Percentiles rank a stretch among this genome's conserved stretches.
Conservation (phyloP, 2,797 vertebrate genomes). For the Rousettus madagascariensis region DNA sequence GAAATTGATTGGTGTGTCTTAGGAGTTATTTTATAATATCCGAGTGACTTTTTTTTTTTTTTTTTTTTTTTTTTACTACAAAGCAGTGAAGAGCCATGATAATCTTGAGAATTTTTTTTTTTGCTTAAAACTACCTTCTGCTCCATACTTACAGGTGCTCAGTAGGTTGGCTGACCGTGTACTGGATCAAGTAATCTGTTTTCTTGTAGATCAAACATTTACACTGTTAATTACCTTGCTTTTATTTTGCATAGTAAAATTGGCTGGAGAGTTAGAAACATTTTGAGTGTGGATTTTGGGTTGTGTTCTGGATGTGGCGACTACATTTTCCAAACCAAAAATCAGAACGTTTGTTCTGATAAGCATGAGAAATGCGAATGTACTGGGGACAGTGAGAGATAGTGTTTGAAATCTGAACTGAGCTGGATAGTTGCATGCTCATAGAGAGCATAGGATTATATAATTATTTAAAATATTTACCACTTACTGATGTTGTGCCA, state of each 20-base stretch:
- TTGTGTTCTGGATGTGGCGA: neutral
- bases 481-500: neutral
- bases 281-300: neutral
- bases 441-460: neutral
- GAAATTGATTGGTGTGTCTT: neutral
- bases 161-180: neutral
- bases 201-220: neutral
- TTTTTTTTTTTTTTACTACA: neutral
- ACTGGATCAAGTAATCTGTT: neutral
- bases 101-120: neutral
- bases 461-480: conserved; percentile 3
- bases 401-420: conserved; percentile 18
- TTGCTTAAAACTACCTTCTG: neutral
- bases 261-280: neutral
- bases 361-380: neutral
- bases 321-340: neutral
- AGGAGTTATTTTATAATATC: neutral
- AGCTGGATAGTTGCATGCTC: neutral
- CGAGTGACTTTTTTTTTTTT: neutral
- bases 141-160: neutral
- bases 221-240: neutral
- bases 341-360: neutral
- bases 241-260: neutral
- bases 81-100: neutral
- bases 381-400: neutral